Percentiles rank a stretch among this genome's conserved stretches.
Evolutionary conservation across 2,797 vertebrate species (phyloP).

Genomic region (Periparus ater): DNA sequence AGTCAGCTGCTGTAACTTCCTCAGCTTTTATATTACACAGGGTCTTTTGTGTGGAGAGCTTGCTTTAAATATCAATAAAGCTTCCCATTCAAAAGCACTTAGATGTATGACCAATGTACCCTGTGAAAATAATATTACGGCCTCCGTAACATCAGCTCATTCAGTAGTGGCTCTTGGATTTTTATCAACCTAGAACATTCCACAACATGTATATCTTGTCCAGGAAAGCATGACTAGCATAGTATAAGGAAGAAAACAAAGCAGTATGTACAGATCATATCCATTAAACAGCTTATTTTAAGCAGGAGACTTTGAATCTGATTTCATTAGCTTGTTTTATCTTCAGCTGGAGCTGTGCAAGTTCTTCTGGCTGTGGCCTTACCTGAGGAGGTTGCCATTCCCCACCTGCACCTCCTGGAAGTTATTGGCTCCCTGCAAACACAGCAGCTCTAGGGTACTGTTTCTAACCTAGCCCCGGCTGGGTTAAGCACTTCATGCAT

Average conservation of each 20-base stretch:
- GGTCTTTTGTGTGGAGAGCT: not conserved
- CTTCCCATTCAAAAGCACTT: not conserved
- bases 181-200: not conserved
- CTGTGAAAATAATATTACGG: not conserved
- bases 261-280: not conserved
- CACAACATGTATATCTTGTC: not conserved
- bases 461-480: not conserved
- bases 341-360: not conserved
- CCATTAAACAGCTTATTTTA: not conserved
- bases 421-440: not conserved
- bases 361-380: not conserved
- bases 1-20: not conserved
- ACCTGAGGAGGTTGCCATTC: not conserved
- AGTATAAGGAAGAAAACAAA: not conserved
- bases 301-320: not conserved
- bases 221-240: not conserved
- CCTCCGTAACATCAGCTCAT: not conserved
- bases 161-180: not conserved
- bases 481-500: not conserved
- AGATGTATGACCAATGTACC: not conserved
- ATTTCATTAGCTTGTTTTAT: not conserved
- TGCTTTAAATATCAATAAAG: not conserved
- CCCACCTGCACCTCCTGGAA: not conserved
- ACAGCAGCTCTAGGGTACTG: not conserved
- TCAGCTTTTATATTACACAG: not conserved